phyloP scores from a whole-genome alignment of 1,140 invertebrate species.

The Hyles vespertilio region DNA sequence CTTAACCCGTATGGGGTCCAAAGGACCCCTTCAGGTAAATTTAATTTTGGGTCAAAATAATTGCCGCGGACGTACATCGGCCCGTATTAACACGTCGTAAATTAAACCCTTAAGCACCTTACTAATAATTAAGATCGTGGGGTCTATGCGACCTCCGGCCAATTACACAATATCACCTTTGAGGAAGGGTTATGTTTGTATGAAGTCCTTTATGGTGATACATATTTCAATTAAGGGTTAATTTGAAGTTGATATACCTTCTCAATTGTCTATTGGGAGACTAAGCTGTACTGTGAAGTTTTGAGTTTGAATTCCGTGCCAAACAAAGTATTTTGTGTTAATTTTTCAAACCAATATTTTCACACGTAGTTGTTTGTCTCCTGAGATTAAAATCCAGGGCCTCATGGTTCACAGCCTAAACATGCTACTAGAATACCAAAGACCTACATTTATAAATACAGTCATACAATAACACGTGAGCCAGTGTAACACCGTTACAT shows the following conservation, averaged over 20 bases:
- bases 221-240: conserved; percentile 14
- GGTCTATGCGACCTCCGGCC: conserved; percentile 48
- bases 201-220: conserved; percentile 24
- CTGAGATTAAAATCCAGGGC: too few species aligned
- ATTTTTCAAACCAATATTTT: too few species aligned
- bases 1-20: conserved; percentile 18
- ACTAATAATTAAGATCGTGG: conserved; percentile 56
- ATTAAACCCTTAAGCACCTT: conserved; percentile 66
- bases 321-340: too few species aligned
- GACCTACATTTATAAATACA: too few species aligned
- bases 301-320: too few species aligned
- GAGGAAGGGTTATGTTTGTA: conserved; percentile 25
- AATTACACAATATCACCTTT: conserved; percentile 45
- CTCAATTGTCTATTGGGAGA: too few species aligned
- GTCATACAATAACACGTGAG: conserved; percentile 23
- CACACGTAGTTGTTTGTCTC: too few species aligned
- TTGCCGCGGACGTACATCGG: conserved; percentile 46
- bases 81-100: conserved; percentile 64
- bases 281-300: too few species aligned
- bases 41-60: conserved; percentile 59
- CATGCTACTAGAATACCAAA: background rate
- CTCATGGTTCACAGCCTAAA: background rate
- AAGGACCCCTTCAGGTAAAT: conserved; percentile 57
- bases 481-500: conserved; percentile 20
- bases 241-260: background rate